Base-by-base conservation (phyloP, 2,113 vertebrate genomes). In the Phalacrocorax brasilianus region DNA sequence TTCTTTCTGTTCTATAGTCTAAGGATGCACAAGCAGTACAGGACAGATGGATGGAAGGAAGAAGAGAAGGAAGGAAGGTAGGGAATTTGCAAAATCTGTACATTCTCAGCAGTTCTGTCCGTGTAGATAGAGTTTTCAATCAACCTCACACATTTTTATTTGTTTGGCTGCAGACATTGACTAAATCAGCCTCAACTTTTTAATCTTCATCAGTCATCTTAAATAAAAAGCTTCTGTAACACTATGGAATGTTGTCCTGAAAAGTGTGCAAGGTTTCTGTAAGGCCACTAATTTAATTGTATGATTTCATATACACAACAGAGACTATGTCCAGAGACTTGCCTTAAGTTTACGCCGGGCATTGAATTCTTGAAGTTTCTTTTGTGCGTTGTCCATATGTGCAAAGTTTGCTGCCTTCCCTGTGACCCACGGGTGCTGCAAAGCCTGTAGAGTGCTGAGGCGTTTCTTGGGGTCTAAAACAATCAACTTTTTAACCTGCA, bases 361-460 rank as follows among this genome's bases (percentile, higher is more conserved):
- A 93, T 99, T 99, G 97, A 99, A 99, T 95, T 99, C 99, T 89
- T 98, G 98, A 50, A 99, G 98, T 95, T 99, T 99, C 98, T 99
- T 99, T 74, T 99, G 99, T 75, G 98, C 99, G 1, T 98, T 99
- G 86, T 99, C 98, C 99, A 99, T 99, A 89, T 99, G 99, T 77
- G 98, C 98, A 89, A 99, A 99, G 93, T 99, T 99, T 81, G 98
- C 98, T 63, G 99, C 99, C 94, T 99, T 99, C 18, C 99, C 99
- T 88, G 98, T 98, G 90, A 99, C 99, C 99, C 99, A 99, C 0
- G 98, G 99, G 87, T 99, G 99, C 80, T 99, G 98, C 89, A 99
- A 98, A 42, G 99, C 98, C 97, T 99, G 99, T 55, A 98, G 97
- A 28, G 99, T 99, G 28, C 97, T 99, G 81, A 99, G 98, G 15